Percentiles rank a stretch among this genome's conserved stretches.
These are phyloP conservation scores for Drosophila tropicalis DNA, from an alignment of 1,140 invertebrate genomes.

Conservation along the genomic window DNA sequence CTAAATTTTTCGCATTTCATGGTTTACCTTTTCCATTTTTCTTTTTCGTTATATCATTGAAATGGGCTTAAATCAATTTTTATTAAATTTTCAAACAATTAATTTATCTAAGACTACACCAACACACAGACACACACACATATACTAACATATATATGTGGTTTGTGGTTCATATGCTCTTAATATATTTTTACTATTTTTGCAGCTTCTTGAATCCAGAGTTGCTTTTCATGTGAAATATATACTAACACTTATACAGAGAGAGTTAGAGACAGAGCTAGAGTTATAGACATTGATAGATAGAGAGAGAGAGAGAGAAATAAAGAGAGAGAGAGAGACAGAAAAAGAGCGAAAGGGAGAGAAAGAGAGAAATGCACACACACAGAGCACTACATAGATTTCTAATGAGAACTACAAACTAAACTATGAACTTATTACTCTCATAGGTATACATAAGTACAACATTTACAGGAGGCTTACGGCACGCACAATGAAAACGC, in stretches of 20 bases:
- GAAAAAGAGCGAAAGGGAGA: neutral
- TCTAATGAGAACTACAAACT: too few relatives aligned
- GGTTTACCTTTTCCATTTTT: slow-evolving; percentile 5
- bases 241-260: slow-evolving; percentile 1
- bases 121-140: neutral
- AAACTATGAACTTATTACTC: neutral
- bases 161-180: neutral
- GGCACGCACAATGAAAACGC: slow-evolving; percentile 13
- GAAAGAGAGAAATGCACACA: too few relatives aligned
- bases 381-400: too few relatives aligned
- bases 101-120: neutral
- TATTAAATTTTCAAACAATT: neutral
- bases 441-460: slow-evolving; percentile 4
- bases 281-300: neutral
- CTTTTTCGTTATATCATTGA: neutral
- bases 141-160: neutral
- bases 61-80: slow-evolving; percentile 8
- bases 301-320: neutral
- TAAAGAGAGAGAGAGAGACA: neutral
- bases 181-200: neutral
- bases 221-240: slow-evolving; percentile 1
- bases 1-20: slow-evolving; percentile 4
- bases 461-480: slow-evolving; percentile 3
- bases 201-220: slow-evolving; percentile 1
- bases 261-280: neutral